Base-by-base conservation (phyloP, 2,113 vertebrate genomes). In the Pygathrix nemaeus region DNA sequence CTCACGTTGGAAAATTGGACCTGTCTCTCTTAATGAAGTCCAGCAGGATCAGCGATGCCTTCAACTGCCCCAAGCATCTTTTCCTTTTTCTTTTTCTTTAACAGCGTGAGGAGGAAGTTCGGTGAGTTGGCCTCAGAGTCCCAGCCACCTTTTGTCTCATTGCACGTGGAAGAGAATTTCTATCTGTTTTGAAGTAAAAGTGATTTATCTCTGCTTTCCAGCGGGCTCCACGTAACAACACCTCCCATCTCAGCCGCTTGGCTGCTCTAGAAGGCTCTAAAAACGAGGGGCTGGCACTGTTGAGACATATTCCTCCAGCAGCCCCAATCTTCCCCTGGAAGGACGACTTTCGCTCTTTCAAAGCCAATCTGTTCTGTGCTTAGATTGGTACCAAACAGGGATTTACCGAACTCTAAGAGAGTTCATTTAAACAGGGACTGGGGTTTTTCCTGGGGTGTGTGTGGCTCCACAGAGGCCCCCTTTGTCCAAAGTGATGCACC, bases 261-360 rank as follows among this genome's bases (percentile, higher is more conserved):
- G 66, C 48, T 78, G 84, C 61, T 83, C 3, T 48, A 50, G 68
- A 52, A 38, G 20, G 70, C 32, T 55, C 93, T 72, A 11, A 38
- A 45, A 76, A 85, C 45, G 88, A 97, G 96, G 40, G 82, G 85
- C 91, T 3, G 1, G 92, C 52, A 4, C 66, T 70, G 4, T 78
- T 70, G 80, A 68, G 59, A 90, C 80, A 17, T 20, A 16, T 83
- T 98, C 96, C 97, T 94, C 52, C 27, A 76, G 87, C 35, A 7
- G 4, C 83, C 64, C 55, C 87, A 8, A 94, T 95, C 93, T 89
- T 95, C 83, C 96, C 91, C 66, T 84, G 97, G 97, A 92, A 97
- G 90, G 97, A 90, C 0, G 5, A 81, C 97, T 98, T 98, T 97
- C 90, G 43, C 93, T 97, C 84, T 57, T 98, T 98, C 96, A 93